Evolutionary conservation across 2,113 vertebrate species (phyloP), one percentile per base, ranked within the genome.

Genomic region (Dendrocopos noguchii): DNA sequence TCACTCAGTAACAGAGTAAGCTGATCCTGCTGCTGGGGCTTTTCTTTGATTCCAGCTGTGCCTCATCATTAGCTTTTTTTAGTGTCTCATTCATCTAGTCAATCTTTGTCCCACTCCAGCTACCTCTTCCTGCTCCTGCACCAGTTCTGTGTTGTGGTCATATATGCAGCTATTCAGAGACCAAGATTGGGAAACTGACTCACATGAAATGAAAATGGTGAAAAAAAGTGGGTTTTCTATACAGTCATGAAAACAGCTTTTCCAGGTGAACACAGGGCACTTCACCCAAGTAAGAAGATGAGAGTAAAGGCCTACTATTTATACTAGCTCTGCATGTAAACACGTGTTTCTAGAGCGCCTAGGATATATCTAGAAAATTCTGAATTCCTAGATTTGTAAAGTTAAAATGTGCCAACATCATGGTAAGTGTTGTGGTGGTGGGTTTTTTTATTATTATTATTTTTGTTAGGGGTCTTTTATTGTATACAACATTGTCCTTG

Each of bases 321-420:
- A 75, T 65, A 82, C 16, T 60, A 36, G 7, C 2, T 16, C 10
- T 36, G 67, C 64, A n/a, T 14, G 5, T 39, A 84, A 91, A 52
- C 8, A 2, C 36, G 9, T 4, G 0, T 2, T 73, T 66, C 55
- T 59, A 6, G 17, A 19, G 11, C 7, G 55, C 2, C 6, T 65
- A 16, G 4, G 7, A 10, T 44, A 53, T 21, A 42, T 14, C 3
- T 42, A 60, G 33, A 75, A 31, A 84, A 64, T 61, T 57, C 4
- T 25, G 15, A 47, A 50, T 70, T 88, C n/a, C 27, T 34, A 39
- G 4, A 31, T 59, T 77, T 70, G 5, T 76, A 83, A 80, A 66
- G 22, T 34, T 44, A 61, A 82, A 90, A 73, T 66, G 6, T 76
- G 5, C 3, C 7, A 42, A n/a, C 31, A 53, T 39, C 11, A 63